These are phyloP conservation scores for Cyphomyrus discorhynchus DNA, from an alignment of 2,113 vertebrate species.

Conservation along the genomic window DNA sequence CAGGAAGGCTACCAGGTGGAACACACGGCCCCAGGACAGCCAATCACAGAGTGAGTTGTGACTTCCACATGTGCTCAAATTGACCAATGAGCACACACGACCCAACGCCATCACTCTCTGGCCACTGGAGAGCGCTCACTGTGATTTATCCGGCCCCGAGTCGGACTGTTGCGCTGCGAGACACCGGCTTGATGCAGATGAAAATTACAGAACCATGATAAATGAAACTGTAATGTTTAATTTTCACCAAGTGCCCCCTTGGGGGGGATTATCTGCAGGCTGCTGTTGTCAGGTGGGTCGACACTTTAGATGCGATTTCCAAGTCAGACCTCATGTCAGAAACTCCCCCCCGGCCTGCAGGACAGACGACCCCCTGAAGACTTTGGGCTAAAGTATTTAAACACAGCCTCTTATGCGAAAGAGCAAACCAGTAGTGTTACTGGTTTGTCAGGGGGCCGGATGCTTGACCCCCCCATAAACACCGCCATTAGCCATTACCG, in stretches of 20 bases:
- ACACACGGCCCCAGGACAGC: slow-evolving; percentile 76
- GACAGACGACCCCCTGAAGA: neutral
- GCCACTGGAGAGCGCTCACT: neutral
- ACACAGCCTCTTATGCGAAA: neutral
- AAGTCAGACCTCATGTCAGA: neutral
- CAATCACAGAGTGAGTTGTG: slow-evolving; percentile 70
- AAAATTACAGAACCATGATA: neutral
- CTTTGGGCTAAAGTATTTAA: neutral
- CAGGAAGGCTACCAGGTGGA: slow-evolving; percentile 88
- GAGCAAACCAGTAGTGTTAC: neutral
- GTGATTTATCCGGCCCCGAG: neutral
- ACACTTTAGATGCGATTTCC: neutral
- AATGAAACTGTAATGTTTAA: neutral
- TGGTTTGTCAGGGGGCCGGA: slow-evolving; percentile 19
- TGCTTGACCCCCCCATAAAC: slow-evolving; percentile 34
- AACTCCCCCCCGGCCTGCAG: neutral
- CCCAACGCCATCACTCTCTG: neutral
- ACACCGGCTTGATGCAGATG: neutral
- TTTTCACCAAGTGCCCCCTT: neutral
- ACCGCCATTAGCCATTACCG: slow-evolving; percentile 24
- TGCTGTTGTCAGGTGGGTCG: neutral
- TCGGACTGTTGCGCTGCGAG: neutral
- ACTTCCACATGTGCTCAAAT: neutral
- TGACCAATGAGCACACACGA: neutral
- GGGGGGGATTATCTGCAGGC: neutral